Evolutionary conservation across 2,888 invertebrate species (phyloP), one percentile per base, ranked within the genome.

Genomic region (Gisinianus flammeolus): DNA sequence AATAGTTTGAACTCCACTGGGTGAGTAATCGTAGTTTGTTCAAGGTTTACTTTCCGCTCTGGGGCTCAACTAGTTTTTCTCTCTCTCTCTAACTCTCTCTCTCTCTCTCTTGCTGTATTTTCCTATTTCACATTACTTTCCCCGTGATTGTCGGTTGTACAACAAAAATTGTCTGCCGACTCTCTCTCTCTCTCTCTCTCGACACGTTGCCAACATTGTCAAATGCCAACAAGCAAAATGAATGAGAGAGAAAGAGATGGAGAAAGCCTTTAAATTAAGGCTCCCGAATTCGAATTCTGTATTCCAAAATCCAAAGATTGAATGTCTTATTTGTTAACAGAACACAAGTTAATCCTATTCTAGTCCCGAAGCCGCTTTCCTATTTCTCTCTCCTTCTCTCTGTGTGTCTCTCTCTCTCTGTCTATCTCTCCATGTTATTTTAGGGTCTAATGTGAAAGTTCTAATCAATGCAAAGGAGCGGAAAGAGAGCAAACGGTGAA

Each of bases 391-490:
- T n/a, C n/a, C n/a, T n/a, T n/a, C n/a, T n/a, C n/a, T n/a, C n/a
- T n/a, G n/a, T n/a, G n/a, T n/a, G n/a, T n/a, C n/a, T n/a, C n/a
- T n/a, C 16, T 30, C 26, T 33, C 24, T 6, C 12, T 33, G n/a
- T 26, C 4, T 16, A 19, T 26, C 12, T 31, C 26, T 52, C 19
- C 26, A 22, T 58, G 72, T 72, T 72, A 62, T 58, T 72, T 33
- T 71, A 30, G 31, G 28, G 19, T 30, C 30, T 24, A 31, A 22
- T 56, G 75, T 75, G 66, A 66, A 67, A 75, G 67, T 66, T 74
- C 24, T 79, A 79, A 77, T 79, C 70, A 79, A 74, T 79, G 79
- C 75, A 77, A 77, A 79, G 77, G 68, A 79, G 79, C 73, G 77
- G 79, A 79, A 79, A 69, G 77, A 73, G 77, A 73, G 66, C 77